Evolutionary conservation across 2,113 vertebrate species (phyloP).

Genomic region (Forbesichthys agassizii): DNA sequence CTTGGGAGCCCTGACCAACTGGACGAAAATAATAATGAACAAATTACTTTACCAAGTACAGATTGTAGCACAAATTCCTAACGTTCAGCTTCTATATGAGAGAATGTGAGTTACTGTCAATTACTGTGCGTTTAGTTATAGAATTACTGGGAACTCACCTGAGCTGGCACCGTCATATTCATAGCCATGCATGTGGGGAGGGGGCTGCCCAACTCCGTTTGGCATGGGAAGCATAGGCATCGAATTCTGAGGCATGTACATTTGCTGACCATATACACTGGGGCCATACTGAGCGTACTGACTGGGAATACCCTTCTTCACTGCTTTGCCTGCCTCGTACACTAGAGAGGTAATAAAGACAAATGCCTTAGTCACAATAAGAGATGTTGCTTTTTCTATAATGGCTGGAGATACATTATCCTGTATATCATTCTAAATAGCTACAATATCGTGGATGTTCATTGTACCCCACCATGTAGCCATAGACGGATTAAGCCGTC

Average conservation of each 20-base stretch:
- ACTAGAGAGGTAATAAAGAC: constrained; percentile 65
- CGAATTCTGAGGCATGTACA: constrained; percentile 53
- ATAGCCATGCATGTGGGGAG: constrained; percentile 67
- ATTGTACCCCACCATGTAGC: too few species aligned
- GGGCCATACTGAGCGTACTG: constrained; percentile 80
- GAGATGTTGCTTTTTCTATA: too few species aligned
- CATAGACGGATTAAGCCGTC: too few species aligned
- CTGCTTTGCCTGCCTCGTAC: constrained; percentile 90
- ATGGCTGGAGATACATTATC: too few species aligned
- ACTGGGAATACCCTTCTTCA: constrained; percentile 78
- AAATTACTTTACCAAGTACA: not conserved
- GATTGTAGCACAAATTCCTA: not conserved
- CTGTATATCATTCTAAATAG: too few species aligned
- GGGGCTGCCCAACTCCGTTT: constrained; percentile 34
- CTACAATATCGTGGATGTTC: too few species aligned
- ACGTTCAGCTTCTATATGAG: not conserved
- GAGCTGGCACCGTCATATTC: constrained; percentile 85
- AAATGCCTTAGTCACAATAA: not conserved
- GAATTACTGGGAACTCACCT: constrained; percentile 56
- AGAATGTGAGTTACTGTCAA: not conserved
- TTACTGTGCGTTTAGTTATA: not conserved
- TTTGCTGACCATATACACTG: constrained; percentile 80
- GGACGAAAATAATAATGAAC: constrained; percentile 9
- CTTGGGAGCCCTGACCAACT: constrained; percentile 87
- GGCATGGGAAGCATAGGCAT: constrained; percentile 78